phyloP scores from a whole-genome alignment of 1,140 invertebrate genomes.

The Lucilia sericata region DNA sequence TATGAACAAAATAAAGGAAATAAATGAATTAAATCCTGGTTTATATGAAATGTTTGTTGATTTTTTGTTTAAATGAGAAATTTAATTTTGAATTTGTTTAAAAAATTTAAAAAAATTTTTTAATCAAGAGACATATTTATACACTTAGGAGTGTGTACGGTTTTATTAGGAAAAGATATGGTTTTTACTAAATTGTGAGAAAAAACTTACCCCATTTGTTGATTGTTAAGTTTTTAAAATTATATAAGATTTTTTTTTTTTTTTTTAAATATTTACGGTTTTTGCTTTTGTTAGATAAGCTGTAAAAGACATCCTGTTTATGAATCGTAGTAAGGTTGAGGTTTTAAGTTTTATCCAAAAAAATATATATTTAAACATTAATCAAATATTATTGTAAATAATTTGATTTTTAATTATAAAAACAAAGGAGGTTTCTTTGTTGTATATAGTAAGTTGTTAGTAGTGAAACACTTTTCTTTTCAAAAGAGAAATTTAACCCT shows the following conservation, averaged over 20 bases:
- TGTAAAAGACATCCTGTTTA: conserved; percentile 9
- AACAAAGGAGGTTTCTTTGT: conserved; percentile 31
- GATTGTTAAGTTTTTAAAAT: conserved; percentile 22
- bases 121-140: neutral
- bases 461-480: neutral
- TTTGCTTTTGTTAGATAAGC: neutral
- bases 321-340: neutral
- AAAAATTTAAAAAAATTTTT: neutral
- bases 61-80: too few relatives aligned
- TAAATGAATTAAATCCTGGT: neutral
- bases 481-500: neutral
- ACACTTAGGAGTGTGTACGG: neutral
- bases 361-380: neutral
- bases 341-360: neutral
- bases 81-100: too few relatives aligned
- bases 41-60: too few relatives aligned
- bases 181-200: neutral
- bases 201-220: conserved; percentile 39
- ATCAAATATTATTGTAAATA: neutral
- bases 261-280: neutral
- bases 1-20: neutral
- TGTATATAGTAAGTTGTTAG: neutral
- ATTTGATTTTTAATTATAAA: conserved; percentile 8
- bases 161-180: neutral
- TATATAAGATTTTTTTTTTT: neutral